Evolutionary conservation across 2,797 vertebrate genomes (phyloP).

Genomic region (Pseudocheirus occidentalis): DNA sequence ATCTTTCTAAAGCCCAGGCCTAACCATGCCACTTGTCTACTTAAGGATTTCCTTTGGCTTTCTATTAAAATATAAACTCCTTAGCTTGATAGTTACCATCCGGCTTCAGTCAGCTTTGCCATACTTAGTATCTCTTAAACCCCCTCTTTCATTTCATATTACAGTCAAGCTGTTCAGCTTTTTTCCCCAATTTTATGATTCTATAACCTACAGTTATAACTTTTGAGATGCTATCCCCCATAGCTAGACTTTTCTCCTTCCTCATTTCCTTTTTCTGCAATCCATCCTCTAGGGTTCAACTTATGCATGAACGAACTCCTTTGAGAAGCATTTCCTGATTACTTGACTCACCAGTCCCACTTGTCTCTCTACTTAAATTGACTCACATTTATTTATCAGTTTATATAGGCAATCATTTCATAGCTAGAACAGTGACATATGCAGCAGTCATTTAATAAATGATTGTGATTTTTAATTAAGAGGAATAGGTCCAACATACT

Average conservation of each 20-base stretch:
- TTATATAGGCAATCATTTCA: neutral
- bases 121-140: neutral
- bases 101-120: neutral
- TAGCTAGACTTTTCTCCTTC: neutral
- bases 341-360: neutral
- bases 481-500: neutral
- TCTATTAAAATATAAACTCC: neutral
- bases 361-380: neutral
- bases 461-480: neutral
- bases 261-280: neutral
- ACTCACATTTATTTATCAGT: neutral
- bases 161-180: neutral
- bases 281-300: neutral
- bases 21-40: neutral
- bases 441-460: neutral
- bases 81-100: neutral
- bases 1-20: neutral
- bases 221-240: neutral
- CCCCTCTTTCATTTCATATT: neutral
- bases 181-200: neutral
- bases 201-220: neutral
- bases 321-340: neutral
- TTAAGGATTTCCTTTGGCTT: neutral
- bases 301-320: neutral
- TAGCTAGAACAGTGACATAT: neutral